Evolutionary conservation across 2,113 vertebrate species (phyloP).

Genomic region (Felis chaus): DNA sequence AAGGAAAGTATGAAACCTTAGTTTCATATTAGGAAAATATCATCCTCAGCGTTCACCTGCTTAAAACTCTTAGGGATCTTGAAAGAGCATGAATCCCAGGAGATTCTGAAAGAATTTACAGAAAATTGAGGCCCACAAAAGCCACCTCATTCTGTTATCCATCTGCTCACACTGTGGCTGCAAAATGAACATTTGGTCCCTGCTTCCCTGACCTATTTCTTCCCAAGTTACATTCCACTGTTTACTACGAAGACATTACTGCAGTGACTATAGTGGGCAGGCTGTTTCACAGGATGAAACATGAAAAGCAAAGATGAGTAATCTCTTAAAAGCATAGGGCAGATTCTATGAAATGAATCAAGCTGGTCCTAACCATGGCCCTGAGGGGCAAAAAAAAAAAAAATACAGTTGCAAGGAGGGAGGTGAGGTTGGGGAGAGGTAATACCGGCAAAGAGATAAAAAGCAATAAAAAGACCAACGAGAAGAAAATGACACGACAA

Average conservation of each 20-base stretch:
- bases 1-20: neutral
- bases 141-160: conserved; percentile 32
- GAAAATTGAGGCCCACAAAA: conserved; percentile 35
- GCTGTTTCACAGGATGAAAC: conserved; percentile 4
- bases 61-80: neutral
- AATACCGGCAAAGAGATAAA: conserved; percentile 75
- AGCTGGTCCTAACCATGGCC: neutral
- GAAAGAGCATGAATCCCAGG: neutral
- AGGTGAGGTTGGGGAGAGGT: neutral
- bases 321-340: conserved; percentile 28
- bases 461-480: conserved; percentile 73
- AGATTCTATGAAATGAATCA: conserved; percentile 9
- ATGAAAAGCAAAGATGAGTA: neutral
- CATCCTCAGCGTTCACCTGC: neutral
- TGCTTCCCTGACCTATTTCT: conserved; percentile 68
- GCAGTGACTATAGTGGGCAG: neutral
- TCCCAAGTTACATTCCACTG: conserved; percentile 23
- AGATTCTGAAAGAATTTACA: neutral
- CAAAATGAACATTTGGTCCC: conserved; percentile 70
- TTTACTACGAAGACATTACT: neutral
- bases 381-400: neutral
- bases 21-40: neutral
- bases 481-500: conserved; percentile 80
- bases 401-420: neutral
- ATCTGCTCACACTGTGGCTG: conserved; percentile 58